Percentiles rank a stretch among this genome's conserved stretches.
Conservation (phyloP, 2,888 invertebrate genomes). For the Rhagophthalmus giganteus region DNA sequence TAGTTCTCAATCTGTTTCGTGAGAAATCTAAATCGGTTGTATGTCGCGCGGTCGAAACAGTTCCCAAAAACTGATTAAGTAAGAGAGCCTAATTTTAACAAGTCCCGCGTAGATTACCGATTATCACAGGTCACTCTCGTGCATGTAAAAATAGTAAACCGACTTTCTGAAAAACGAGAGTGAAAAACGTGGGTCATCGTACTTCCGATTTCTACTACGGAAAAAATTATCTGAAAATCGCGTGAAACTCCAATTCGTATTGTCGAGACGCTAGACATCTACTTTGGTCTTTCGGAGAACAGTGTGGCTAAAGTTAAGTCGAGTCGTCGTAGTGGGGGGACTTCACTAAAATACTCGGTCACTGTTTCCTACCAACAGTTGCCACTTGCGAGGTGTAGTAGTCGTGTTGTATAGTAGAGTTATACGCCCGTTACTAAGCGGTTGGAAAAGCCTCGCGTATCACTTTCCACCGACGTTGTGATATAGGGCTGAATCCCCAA, state of each 20-base stretch:
- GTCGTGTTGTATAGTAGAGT: too few relatives aligned
- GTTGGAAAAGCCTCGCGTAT: constrained; percentile 1
- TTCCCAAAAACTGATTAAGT: too few relatives aligned
- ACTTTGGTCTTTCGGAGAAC: constrained; percentile 26
- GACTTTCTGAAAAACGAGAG: too few relatives aligned
- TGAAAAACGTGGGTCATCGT: constrained; percentile 15
- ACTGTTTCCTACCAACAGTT: constrained; percentile 30
- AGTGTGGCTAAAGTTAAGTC: constrained; percentile 24
- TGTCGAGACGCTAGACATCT: constrained; percentile 8
- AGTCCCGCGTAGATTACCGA: too few relatives aligned
- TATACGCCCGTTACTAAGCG: constrained; percentile 11
- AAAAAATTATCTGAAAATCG: constrained; percentile 6
- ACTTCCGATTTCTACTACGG: constrained; percentile 15
- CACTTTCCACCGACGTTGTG: neutral
- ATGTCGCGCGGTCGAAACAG: too few relatives aligned
- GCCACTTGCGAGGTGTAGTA: constrained; percentile 13
- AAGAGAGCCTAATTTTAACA: too few relatives aligned
- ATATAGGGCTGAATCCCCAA: neutral
- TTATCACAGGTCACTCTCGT: too few relatives aligned
- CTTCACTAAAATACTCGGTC: constrained; percentile 32
- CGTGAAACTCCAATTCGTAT: constrained; percentile 3
- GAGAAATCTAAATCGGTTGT: too few relatives aligned
- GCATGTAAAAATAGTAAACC: too few relatives aligned
- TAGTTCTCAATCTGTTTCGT: too few relatives aligned
- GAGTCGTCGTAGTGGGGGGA: constrained; percentile 22